Base-by-base conservation (phyloP, 2,113 vertebrate genomes). In the Cnemophilus loriae region DNA sequence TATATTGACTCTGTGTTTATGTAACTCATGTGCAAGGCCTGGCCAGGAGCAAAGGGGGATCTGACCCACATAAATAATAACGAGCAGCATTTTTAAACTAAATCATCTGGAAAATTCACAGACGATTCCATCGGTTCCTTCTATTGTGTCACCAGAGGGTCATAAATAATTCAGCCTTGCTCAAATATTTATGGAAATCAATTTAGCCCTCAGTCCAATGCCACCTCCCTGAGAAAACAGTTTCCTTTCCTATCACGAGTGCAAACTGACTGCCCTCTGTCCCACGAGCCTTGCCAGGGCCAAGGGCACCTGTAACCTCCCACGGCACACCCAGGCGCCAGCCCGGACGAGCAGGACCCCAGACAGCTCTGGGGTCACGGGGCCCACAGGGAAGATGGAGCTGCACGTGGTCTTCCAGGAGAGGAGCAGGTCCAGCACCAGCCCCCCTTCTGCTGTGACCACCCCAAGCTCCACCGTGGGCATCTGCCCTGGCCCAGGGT, bases 161-260 rank as follows among this genome's bases (percentile, higher is more conserved):
- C 91, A 97, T 98, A 96, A 97, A 98, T 98, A 97, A 98, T 98
- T 97, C 97, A 98, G 90, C 86, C 89, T 93, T 95, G 70, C 90
- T 98, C 97, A 97, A 97, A 97, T 97, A 97, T 97, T 97, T 97
- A 97, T 97, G 95, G 96, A 95, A 96, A 98, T 96, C 97, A 96
- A 95, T 97, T 97, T 97, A 89, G 88, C 86, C 81, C 76, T 95
- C 59, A 76, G 93, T 84, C 94, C 93, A 88, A 92, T 64, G 13
- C 94, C 96, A 96, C 84, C 91, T 97, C 88, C 87, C 84, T 90
- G 73, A 96, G 96, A 96, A 95, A 96, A 96, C 81, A 94, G 56
- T 92, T 95, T 90, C 70, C 56, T 83, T 91, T 53, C 9, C 1
- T 89, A 91, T 63, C 83, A 87, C 50, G 73, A 93, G 49, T 68